These are phyloP conservation scores for Notarius lentiginosus DNA, from an alignment of 2,113 vertebrate genomes.

Conservation along the genomic window DNA sequence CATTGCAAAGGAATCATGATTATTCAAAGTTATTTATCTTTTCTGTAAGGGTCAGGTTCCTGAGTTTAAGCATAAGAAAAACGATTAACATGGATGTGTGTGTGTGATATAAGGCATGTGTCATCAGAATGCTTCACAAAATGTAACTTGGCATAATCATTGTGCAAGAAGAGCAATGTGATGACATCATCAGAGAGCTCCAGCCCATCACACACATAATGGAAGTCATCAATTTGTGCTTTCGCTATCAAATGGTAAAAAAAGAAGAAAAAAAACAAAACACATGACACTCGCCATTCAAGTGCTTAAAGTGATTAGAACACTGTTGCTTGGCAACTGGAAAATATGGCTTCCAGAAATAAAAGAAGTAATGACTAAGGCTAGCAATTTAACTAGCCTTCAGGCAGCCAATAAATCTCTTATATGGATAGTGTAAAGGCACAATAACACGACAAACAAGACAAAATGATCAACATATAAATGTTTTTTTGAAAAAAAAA, in stretches of 20 bases:
- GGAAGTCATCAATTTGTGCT: neutral
- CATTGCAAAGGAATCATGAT: too few relatives aligned
- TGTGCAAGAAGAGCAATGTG: neutral
- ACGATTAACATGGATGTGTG: neutral
- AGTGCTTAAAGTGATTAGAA: slow-evolving; percentile 20
- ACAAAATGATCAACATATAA: neutral
- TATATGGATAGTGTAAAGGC: slow-evolving; percentile 4
- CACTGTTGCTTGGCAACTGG: slow-evolving; percentile 14
- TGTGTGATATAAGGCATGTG: neutral
- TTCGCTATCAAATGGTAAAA: slow-evolving; percentile 1
- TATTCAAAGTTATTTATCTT: neutral
- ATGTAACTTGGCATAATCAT: neutral
- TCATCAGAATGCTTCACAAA: neutral
- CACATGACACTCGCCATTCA: neutral
- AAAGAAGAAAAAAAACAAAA: neutral
- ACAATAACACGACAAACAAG: neutral
- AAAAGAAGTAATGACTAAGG: slow-evolving; percentile 23
- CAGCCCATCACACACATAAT: neutral
- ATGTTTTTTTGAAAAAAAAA: neutral
- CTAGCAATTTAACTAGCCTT: slow-evolving; percentile 28
- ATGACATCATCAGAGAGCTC: slow-evolving; percentile 21
- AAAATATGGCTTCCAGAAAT: slow-evolving; percentile 26
- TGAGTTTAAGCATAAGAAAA: neutral
- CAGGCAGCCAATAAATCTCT: slow-evolving; percentile 26
- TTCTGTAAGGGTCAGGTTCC: neutral